Percentiles rank a stretch among this genome's conserved stretches.
Conservation (phyloP, 2,888 invertebrate genomes). For the Cepaea hortensis region DNA sequence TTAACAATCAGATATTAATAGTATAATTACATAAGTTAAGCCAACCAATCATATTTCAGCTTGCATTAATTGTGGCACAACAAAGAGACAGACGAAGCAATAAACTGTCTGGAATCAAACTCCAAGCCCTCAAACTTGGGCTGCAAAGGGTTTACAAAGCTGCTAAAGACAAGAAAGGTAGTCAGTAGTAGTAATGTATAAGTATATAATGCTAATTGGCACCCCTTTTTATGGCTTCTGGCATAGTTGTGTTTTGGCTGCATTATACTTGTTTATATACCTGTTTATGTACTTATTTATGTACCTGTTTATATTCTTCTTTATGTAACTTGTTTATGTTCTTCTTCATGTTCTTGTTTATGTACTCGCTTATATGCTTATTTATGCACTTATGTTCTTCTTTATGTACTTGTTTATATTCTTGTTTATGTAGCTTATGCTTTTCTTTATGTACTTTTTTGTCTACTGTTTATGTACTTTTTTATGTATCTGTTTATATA, state of each 20-base stretch:
- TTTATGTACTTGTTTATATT: too few species aligned
- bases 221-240: background rate
- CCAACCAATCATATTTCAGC: conserved; percentile 55
- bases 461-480: background rate
- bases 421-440: background rate
- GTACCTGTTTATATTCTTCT: background rate
- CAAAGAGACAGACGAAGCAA: conserved; percentile 68
- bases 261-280: background rate
- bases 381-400: too few species aligned
- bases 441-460: too few species aligned
- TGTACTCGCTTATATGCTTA: too few species aligned
- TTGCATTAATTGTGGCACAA: conserved; percentile 73
- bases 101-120: conserved; percentile 71
- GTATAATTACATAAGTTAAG: too few species aligned
- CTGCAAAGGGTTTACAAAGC: conserved; percentile 67
- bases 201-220: background rate
- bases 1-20: too few species aligned
- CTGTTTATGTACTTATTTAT: background rate
- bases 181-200: background rate
- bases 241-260: background rate
- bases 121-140: conserved; percentile 67
- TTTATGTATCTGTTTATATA: background rate
- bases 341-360: background rate
- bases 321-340: background rate
- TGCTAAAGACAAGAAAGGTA: conserved; percentile 71